Evolutionary conservation across 2,797 vertebrate species (phyloP).

Genomic region (Octomys mimax): DNA sequence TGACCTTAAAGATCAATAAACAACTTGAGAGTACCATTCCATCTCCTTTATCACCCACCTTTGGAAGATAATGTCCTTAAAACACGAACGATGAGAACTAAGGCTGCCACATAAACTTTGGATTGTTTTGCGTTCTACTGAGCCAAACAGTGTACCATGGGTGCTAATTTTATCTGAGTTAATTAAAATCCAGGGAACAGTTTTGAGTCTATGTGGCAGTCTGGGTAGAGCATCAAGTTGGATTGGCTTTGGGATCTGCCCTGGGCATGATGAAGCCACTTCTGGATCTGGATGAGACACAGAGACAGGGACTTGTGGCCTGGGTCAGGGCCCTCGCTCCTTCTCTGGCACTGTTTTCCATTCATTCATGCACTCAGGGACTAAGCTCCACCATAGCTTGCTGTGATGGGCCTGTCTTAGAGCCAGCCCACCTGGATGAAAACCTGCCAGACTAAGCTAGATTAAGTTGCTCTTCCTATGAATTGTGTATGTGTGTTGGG

Average conservation of each 20-base stretch:
- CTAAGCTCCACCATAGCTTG: neutral
- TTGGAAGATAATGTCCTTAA: neutral
- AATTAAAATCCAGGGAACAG: constrained; percentile 13
- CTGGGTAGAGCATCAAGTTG: neutral
- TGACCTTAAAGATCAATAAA: neutral
- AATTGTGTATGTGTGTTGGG: no score
- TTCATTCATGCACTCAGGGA: neutral
- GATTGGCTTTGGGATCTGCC: neutral
- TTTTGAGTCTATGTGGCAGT: neutral
- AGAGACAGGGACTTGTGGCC: neutral
- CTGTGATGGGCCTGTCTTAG: neutral
- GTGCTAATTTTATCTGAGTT: neutral
- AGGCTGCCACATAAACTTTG: neutral
- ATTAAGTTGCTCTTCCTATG: neutral
- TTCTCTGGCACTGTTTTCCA: neutral
- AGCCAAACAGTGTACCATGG: neutral
- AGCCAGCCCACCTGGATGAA: neutral
- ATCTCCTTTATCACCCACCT: neutral
- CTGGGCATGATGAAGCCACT: neutral
- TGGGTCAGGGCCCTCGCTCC: neutral
- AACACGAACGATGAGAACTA: neutral
- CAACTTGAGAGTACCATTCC: neutral
- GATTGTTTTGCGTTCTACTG: neutral
- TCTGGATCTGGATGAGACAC: neutral
- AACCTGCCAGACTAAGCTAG: neutral